phyloP scores from a whole-genome alignment of 2,113 vertebrate species.

The human region GRCh38 chr9:110368001-110368500 shows the following conservation, averaged over 20 bases:
- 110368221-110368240: neutral
- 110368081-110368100: neutral
- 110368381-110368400: neutral
- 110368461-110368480: neutral
- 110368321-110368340: neutral
- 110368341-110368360: too few relatives aligned
- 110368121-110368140: neutral
- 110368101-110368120: neutral
- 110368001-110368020: neutral
- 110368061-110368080: neutral
- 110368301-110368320: neutral
- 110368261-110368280: neutral
- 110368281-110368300: neutral
- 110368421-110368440: neutral
- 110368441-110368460: neutral
- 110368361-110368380: neutral
- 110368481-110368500: neutral
- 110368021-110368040: neutral
- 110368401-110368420: neutral
- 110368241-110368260: neutral
- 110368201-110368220: neutral
- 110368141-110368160: neutral
- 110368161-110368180: neutral
- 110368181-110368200: neutral
- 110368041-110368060: neutral